These are phyloP conservation scores for Lemur catta DNA, from an alignment of 2,797 vertebrate species.

Conservation along the genomic window DNA sequence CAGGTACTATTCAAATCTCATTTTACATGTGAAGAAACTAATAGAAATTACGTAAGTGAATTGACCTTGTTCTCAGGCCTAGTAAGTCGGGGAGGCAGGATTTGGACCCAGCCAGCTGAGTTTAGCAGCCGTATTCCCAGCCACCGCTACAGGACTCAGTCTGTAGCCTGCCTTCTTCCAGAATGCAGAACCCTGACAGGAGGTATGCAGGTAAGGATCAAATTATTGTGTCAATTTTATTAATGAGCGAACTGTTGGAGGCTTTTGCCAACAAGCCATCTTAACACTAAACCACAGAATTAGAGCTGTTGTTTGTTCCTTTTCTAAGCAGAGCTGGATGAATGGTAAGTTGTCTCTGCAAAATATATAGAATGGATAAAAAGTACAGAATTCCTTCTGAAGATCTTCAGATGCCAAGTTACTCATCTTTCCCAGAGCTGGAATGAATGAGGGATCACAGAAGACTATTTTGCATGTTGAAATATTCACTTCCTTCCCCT, in stretches of 20 bases:
- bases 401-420: neutral
- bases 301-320: neutral
- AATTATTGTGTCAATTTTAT: neutral
- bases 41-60: neutral
- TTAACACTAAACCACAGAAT: neutral
- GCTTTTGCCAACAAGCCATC: neutral
- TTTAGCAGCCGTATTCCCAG: neutral
- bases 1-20: neutral
- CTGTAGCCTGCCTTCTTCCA: neutral
- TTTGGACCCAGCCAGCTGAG: neutral
- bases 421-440: neutral
- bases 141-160: neutral
- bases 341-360: neutral
- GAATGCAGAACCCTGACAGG: neutral
- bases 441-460: neutral
- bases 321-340: neutral
- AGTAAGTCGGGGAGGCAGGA: accelerated
- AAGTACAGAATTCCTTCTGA: neutral
- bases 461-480: neutral
- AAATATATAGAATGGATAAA: neutral
- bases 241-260: neutral
- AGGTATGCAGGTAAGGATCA: neutral
- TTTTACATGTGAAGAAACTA: neutral
- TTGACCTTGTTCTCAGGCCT: neutral
- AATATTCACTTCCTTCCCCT: neutral